Evolutionary conservation across 2,113 vertebrate genomes (phyloP), one percentile per base, ranked within the genome.

Genomic region (Muscicapa adusta): DNA sequence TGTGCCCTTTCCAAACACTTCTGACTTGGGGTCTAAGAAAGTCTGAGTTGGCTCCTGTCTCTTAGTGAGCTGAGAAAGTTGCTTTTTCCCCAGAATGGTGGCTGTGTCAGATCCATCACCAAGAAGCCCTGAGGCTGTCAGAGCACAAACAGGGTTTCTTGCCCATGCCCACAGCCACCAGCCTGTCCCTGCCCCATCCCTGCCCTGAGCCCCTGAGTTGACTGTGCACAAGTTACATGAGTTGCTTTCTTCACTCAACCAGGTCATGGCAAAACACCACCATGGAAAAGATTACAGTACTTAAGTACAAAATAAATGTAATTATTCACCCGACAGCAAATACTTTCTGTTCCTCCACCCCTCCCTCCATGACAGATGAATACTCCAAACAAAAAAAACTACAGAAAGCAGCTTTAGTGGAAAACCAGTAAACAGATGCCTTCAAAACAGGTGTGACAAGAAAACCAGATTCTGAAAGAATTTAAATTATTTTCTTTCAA

Each of bases 171-270:
- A 0, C 28, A 38, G 54, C 10, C 79, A 72, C 12, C 68, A 28
- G 11, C 1, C 12, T 2, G 2, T 8, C 29, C 31, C 12, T 67
- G 48, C 9, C 23, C 58, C 16, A 8, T 29, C 58, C 81, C 50
- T n/a, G 24, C 43, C 19, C 28, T 9, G 24, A 62, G 11, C 7
- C 25, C 48, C 28, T 1, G 0, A 0, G 0, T 18, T 18, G 5
- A 4, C 6, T 11, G 13, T 2, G 1, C 9, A 4, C 40, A 14
- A 2, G 20, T 56, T 10, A 9, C 8, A 4, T 0, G 6, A 12
- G 20, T 25, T 48, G 36, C 45, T 62, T 81, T 48, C 58, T 75
- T 47, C 57, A 25, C 36, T 51, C 33, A 81, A 28, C 50, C 17
- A 24, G 12, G 18, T 26, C 40, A 36, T 1, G 3, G 70, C 36